Base-by-base conservation (phyloP, 2,888 invertebrate species). In the Hydraecia micacea region DNA sequence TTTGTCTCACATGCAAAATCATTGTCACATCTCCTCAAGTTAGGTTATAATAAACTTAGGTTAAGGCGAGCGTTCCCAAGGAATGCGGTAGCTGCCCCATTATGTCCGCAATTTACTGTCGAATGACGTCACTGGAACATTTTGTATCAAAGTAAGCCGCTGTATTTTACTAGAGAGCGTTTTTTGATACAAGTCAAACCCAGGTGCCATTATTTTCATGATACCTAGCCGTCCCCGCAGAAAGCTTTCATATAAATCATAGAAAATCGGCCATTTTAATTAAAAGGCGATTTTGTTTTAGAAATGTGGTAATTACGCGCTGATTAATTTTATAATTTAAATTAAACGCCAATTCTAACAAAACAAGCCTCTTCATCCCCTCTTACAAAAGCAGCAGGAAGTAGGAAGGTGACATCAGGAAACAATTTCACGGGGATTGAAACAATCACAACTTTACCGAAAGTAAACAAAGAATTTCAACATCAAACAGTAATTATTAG, bases 401-500 rank as follows among this genome's bases (percentile, higher is more conserved):
- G 39, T 36, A 39, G 15, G 28, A 70, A 46, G 25, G 6, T 11
- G 15, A 72, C 49, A 78, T 69, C 49, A 28, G 21, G 28, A 73
- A 84, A 62, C 69, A 65, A 80, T 73, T 39, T 63, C 49, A 28
- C 32, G 25, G 18, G 21, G 73, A 72, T 60, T 15, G 21, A 74
- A 55, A 81, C 77, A 84, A 75, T 75, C 49, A 52, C 1, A 77
- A 77, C 71, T 77, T 72, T 15, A 52, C 21, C 28, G 21, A 77
- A 84, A 62, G 68, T 69, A 74, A 69, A 85, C 74, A 81, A 84
- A 81, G 63, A 72, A 67, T 39, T 75, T 72, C 39, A 52, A 80
- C 70, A 73, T 63, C 28, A 71, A 84, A 81, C 77, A 82, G 67
- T 77, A 82, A 78, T 80, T 70, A 80, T 66, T 63, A 60, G 72